Evolutionary conservation across 2,888 invertebrate genomes (phyloP).

Genomic region (Melitaea athalia): DNA sequence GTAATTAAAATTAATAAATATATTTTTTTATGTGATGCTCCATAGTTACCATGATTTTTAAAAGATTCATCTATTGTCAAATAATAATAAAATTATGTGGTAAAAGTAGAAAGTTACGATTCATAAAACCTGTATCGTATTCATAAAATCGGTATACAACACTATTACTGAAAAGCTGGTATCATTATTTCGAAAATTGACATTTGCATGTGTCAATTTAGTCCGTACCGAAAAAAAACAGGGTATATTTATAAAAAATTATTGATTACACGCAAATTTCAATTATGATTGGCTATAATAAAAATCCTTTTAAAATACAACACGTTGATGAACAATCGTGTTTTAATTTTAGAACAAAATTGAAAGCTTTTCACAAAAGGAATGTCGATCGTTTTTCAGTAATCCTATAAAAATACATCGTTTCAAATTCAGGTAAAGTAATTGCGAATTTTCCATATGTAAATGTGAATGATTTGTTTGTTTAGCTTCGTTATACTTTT

Average conservation of each 20-base stretch:
- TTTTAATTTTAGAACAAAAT: slow-evolving; percentile 30
- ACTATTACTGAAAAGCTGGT: too few species aligned
- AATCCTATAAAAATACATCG: slow-evolving; percentile 40
- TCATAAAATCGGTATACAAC: too few species aligned
- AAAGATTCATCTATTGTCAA: too few species aligned
- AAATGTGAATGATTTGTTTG: slow-evolving; percentile 43
- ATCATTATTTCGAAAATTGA: too few species aligned
- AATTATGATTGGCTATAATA: slow-evolving; percentile 19
- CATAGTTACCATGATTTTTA: too few species aligned
- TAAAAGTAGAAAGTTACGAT: too few species aligned
- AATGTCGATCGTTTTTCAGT: slow-evolving; percentile 25
- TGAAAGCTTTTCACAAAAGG: slow-evolving; percentile 21
- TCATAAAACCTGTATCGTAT: too few species aligned
- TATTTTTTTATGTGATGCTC: too few species aligned
- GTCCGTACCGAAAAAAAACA: too few species aligned
- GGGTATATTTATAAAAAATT: background rate
- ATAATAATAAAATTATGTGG: too few species aligned
- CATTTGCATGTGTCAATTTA: too few species aligned
- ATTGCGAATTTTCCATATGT: slow-evolving; percentile 36
- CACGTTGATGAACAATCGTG: slow-evolving; percentile 27
- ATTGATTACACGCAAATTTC: background rate
- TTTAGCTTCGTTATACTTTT: slow-evolving; percentile 35
- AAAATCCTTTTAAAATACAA: slow-evolving; percentile 13
- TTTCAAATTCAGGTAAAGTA: slow-evolving; percentile 40
- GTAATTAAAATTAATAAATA: too few species aligned